Conservation (phyloP, 2,113 vertebrate genomes). For the Chamaea fasciata region DNA sequence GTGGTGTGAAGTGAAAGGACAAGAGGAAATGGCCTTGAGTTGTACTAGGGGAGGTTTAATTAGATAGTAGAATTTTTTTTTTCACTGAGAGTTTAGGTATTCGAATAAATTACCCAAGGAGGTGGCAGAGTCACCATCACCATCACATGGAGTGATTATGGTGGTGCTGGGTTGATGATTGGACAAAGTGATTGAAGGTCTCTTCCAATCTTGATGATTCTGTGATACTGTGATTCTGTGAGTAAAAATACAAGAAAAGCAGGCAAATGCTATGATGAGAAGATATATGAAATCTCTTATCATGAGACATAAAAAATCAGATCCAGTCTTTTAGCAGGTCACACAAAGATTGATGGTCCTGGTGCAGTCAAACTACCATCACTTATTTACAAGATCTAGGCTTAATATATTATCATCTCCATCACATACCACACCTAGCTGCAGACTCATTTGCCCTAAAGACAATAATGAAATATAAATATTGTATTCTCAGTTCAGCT, state of each 20-base stretch:
- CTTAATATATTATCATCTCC: neutral
- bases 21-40: neutral
- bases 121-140: neutral
- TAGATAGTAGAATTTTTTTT: accelerated
- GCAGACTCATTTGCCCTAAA: neutral
- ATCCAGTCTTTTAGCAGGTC: neutral
- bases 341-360: neutral
- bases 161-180: neutral
- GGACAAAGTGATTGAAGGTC: neutral
- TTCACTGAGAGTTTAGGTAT: neutral
- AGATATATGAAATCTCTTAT: neutral
- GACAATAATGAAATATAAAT: neutral
- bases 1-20: neutral
- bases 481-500: neutral
- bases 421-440: neutral
- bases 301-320: neutral
- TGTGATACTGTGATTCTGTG: neutral
- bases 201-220: neutral
- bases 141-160: too few relatives aligned
- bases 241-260: neutral
- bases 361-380: neutral
- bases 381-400: neutral
- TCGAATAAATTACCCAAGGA: neutral
- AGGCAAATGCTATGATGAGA: neutral
- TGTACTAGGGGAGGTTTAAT: neutral